phyloP scores from a whole-genome alignment of 2,888 invertebrate species.

The Cataglyphis livida region DNA sequence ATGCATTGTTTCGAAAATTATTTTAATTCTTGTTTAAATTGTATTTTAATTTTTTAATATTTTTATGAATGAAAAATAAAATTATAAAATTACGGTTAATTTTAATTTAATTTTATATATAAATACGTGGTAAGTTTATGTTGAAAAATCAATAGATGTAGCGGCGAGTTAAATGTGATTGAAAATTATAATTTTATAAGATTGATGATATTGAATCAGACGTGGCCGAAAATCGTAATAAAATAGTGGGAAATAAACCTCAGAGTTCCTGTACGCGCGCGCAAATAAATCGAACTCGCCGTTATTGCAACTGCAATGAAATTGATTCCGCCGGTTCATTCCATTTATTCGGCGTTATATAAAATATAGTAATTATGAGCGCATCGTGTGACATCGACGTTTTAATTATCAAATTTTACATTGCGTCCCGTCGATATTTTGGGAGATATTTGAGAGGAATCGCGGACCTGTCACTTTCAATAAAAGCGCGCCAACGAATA shows the following conservation, averaged over 20 bases:
- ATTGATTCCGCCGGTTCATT: constrained; percentile 41
- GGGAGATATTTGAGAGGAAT: neutral
- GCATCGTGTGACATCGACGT: constrained; percentile 23
- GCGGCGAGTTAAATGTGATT: neutral
- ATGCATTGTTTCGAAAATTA: neutral
- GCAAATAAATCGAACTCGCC: constrained; percentile 44
- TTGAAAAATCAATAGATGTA: neutral
- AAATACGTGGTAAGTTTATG: neutral
- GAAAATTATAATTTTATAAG: constrained; percentile 47
- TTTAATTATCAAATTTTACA: constrained; percentile 51
- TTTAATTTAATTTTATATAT: constrained; percentile 5
- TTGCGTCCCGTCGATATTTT: constrained; percentile 10
- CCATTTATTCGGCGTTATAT: constrained; percentile 37
- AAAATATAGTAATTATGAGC: constrained; percentile 43
- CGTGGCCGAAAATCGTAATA: constrained; percentile 29
- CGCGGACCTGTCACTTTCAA: constrained; percentile 29
- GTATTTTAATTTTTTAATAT: neutral
- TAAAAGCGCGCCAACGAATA: constrained; percentile 24
- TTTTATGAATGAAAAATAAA: neutral
- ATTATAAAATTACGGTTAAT: constrained; percentile 3
- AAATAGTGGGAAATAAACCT: constrained; percentile 20
- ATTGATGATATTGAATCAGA: constrained; percentile 33
- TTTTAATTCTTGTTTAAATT: neutral
- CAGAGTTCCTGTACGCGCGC: neutral
- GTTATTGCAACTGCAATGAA: constrained; percentile 43